Evolutionary conservation across 2,797 vertebrate species (phyloP).

Genomic region (Florisuga fusca): DNA sequence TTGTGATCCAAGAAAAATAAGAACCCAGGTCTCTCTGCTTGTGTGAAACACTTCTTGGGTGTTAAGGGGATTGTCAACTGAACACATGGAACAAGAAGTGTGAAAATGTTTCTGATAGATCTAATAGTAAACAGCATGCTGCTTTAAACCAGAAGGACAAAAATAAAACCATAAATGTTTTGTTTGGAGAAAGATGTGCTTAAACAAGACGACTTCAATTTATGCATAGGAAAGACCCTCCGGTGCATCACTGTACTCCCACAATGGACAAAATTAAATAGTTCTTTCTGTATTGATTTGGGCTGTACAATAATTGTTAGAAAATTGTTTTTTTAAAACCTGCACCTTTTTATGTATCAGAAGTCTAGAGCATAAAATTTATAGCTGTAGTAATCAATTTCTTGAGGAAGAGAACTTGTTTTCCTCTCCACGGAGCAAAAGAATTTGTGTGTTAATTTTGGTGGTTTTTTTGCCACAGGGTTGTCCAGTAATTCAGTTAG

Average conservation of each 20-base stretch:
- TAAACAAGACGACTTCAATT: not conserved
- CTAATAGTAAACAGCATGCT: not conserved
- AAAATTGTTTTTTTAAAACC: not conserved
- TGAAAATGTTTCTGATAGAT: not conserved
- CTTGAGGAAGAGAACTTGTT: not conserved
- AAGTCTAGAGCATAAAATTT: not conserved
- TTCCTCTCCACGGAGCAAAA: not conserved
- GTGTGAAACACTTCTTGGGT: not conserved
- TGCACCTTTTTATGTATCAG: not conserved
- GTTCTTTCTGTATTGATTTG: not conserved
- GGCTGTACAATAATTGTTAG: not conserved
- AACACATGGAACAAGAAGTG: not conserved
- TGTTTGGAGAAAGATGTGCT: not conserved
- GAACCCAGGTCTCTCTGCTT: conserved; percentile 22
- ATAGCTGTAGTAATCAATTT: not conserved
- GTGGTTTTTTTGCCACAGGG: not conserved
- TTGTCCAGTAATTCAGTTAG: not conserved
- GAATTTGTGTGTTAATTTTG: not conserved
- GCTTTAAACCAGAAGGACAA: not conserved
- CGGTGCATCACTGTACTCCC: not conserved
- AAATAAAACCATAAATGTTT: not conserved
- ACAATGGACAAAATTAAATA: not conserved
- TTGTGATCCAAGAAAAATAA: conserved; percentile 31
- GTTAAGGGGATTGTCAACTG: not conserved
- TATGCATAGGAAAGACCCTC: not conserved